These are phyloP conservation scores for Stegodyphus mimosarum DNA, from an alignment of 1,140 invertebrate species.

Conservation along the genomic window DNA sequence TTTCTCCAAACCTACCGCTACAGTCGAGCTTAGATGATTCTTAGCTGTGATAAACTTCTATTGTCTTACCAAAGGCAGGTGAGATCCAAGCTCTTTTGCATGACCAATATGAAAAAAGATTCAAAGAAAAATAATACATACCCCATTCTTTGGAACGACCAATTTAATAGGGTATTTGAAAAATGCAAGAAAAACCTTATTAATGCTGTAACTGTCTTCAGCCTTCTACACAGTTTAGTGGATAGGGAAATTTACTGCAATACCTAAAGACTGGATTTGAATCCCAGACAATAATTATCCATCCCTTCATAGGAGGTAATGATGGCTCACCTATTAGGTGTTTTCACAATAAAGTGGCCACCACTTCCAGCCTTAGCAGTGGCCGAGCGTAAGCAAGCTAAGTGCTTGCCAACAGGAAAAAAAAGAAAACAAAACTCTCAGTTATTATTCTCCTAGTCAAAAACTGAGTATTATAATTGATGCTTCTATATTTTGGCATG, in stretches of 20 bases:
- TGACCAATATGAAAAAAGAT: no score
- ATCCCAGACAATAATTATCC: not conserved
- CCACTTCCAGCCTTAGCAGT: not conserved
- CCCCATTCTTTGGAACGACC: not conserved
- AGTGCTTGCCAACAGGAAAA: no score
- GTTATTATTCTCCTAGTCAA: no score
- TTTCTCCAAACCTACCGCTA: no score
- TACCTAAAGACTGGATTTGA: not conserved
- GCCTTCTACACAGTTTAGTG: not conserved
- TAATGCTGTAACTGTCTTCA: conserved; percentile 4
- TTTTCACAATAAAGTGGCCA: not conserved
- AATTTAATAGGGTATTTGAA: not conserved
- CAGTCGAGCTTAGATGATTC: no score
- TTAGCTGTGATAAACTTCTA: no score
- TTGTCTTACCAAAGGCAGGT: conserved; percentile 59
- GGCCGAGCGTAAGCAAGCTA: no score
- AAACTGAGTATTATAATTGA: no score
- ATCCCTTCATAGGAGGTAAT: no score
- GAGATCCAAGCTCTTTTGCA: conserved; percentile 14
- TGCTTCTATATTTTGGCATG: no score
- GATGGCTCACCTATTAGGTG: not conserved
- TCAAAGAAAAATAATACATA: not conserved
- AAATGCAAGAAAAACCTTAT: not conserved
- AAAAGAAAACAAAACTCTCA: no score
- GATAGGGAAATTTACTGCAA: no score